Evolutionary conservation across 1,140 invertebrate genomes (phyloP).

Genomic region (Pseudomyrmex gracilis): DNA sequence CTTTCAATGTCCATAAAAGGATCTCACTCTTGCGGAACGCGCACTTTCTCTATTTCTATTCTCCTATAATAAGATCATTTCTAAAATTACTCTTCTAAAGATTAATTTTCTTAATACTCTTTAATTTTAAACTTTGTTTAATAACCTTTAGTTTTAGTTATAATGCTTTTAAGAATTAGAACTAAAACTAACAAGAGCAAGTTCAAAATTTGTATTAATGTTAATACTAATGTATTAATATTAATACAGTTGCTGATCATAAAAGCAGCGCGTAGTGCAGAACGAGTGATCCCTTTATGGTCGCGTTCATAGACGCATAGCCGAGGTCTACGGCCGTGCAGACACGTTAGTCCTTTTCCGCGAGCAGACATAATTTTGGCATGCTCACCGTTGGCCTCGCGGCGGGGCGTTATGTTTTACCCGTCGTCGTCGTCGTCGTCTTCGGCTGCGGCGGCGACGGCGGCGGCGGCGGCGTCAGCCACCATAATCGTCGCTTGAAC

Average conservation of each 20-base stretch:
- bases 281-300: slow-evolving; percentile 40
- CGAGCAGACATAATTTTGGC: slow-evolving; percentile 81
- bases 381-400: slow-evolving; percentile 67
- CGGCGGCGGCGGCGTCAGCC: slow-evolving; percentile 67
- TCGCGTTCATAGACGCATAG: slow-evolving; percentile 51
- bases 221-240: slow-evolving; percentile 15
- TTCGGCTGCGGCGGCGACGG: not conserved
- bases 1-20: slow-evolving; percentile 43
- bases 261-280: slow-evolving; percentile 21
- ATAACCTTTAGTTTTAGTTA: too few species aligned
- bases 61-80: not conserved
- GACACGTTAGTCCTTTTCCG: slow-evolving; percentile 63
- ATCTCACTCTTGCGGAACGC: not conserved
- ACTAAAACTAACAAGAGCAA: not conserved
- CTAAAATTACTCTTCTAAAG: slow-evolving; percentile 43
- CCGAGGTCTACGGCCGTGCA: slow-evolving; percentile 81
- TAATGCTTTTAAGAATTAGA: slow-evolving; percentile 29
- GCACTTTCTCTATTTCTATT: not conserved
- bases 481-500: slow-evolving; percentile 84
- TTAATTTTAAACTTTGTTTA: slow-evolving; percentile 14
- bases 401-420: slow-evolving; percentile 65
- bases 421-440: slow-evolving; percentile 58
- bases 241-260: slow-evolving; percentile 5
- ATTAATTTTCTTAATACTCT: slow-evolving; percentile 1
- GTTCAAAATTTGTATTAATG: not conserved